phyloP scores from a whole-genome alignment of 2,888 invertebrate species.

The Lasioglossum leucozonium region DNA sequence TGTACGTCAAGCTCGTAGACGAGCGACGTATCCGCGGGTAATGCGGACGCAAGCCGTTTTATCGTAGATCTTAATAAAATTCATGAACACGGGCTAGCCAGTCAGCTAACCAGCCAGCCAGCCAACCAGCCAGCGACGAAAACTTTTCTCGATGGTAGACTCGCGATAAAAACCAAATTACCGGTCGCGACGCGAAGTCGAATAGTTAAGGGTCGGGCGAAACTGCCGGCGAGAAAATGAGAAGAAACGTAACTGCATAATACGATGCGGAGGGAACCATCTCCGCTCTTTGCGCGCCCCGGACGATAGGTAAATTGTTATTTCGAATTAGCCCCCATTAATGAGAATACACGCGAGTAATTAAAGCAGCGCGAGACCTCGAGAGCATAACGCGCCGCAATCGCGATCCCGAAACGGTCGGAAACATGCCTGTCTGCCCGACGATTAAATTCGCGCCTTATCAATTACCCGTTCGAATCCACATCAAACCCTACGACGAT shows the following conservation, averaged over 20 bases:
- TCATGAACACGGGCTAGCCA: slow-evolving; percentile 78
- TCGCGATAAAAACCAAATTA: slow-evolving; percentile 82
- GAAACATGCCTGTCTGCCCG: neutral
- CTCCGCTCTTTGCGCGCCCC: neutral
- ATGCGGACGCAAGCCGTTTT: slow-evolving; percentile 67
- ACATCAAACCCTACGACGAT: slow-evolving; percentile 7
- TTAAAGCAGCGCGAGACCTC: slow-evolving; percentile 49
- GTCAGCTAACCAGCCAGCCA: neutral
- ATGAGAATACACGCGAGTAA: slow-evolving; percentile 56
- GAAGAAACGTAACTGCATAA: slow-evolving; percentile 68
- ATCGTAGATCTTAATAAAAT: slow-evolving; percentile 81
- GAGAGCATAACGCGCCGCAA: neutral
- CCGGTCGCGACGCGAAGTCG: slow-evolving; percentile 71
- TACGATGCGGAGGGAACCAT: slow-evolving; percentile 47
- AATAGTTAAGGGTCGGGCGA: slow-evolving; percentile 51
- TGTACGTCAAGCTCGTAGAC: slow-evolving; percentile 32
- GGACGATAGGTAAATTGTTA: slow-evolving; percentile 68
- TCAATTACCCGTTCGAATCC: slow-evolving; percentile 24
- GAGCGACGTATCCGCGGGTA: slow-evolving; percentile 48
- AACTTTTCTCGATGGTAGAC: slow-evolving; percentile 79
- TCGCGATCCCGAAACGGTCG: neutral
- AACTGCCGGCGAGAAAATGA: slow-evolving; percentile 62
- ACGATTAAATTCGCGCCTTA: slow-evolving; percentile 25
- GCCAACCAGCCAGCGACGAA: slow-evolving; percentile 72
- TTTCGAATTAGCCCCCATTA: slow-evolving; percentile 70